Base-by-base conservation (phyloP, 1,140 invertebrate species). In the Macrotrachela quadricornifera region DNA sequence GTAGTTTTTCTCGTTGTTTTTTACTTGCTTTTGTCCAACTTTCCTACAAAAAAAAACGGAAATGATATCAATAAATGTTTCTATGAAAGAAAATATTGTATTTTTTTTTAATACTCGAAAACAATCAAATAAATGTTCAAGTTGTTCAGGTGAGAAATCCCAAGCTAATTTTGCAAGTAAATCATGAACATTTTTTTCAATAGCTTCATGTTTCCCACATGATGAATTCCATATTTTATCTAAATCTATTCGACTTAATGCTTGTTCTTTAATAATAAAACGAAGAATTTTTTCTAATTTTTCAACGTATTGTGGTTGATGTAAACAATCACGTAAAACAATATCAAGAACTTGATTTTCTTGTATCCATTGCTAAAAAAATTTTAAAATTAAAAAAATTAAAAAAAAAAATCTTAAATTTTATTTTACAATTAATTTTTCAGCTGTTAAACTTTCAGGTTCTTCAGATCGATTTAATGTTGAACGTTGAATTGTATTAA, bases 171-270 rank as follows among this genome's bases (percentile, higher is more conserved):
- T 95, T 0, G 90, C 88, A 46, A 96, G 70, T 53, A 96, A 70
- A 66, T 96, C 90, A 65, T 95, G 90, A 41, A 96, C 81, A 69
- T 96, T 96, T 69, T 91, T 91, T 1, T 90, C 85, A 60, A 91
- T 92, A 0, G 85, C 84, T 66, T 90, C 86, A 64, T 91, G 85
- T 71, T 90, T 90, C 1, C 84, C 86, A 47, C 80, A n/a, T 69
- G 95, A 90, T 10, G 88, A 87, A 39, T 83, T 80, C 90, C 90
- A 96, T 46, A 96, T 81, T 14, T 83, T 82, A 66, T 95, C 88
- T 50, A 96, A 73, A 68, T 95, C 88, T 55, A 82, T 79, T 18
- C 85, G 72, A 11, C 85, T 87, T 36, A 96, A 70, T 11, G 85
- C 81, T 60, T 84, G 81, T 66, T 91, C 86, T 72, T 92, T 92